Conservation (phyloP, 2,113 vertebrate species). For the Corapipo altera region DNA sequence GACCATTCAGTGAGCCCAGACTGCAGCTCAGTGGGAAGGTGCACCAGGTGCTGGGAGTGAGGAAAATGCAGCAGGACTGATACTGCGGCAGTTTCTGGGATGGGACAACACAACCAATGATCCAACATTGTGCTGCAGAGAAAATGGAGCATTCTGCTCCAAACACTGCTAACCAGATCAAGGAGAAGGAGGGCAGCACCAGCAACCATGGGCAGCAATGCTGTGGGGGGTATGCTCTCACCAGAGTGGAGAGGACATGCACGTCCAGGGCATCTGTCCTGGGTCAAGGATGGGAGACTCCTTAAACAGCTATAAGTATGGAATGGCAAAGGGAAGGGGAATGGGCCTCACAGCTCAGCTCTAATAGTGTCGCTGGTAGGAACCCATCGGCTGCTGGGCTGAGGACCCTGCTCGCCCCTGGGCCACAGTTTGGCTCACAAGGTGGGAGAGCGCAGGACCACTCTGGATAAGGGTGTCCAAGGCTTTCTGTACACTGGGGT, state of each 20-base stretch:
- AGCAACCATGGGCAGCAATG: constrained; percentile 34
- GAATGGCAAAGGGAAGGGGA: constrained; percentile 40
- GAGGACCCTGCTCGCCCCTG: constrained; percentile 70
- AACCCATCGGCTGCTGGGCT: constrained; percentile 77
- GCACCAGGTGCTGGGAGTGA: not conserved
- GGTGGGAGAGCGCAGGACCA: constrained; percentile 89
- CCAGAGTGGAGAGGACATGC: constrained; percentile 46
- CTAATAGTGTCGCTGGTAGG: constrained; percentile 93
- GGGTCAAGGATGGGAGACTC: not conserved
- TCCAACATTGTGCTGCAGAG: not conserved
- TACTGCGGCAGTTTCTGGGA: not conserved
- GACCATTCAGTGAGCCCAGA: not conserved
- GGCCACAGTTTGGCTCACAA: constrained; percentile 81
- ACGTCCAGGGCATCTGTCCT: not conserved
- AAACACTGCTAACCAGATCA: not conserved
- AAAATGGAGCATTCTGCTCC: not conserved
- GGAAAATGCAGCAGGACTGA: not conserved
- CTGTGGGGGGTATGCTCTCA: constrained; percentile 32
- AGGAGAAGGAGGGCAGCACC: constrained; percentile 7
- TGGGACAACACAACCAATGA: not conserved
- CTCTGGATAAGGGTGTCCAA: constrained; percentile 98
- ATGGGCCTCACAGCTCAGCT: not conserved
- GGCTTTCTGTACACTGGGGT: constrained; percentile 97
- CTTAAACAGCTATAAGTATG: constrained; percentile 58
- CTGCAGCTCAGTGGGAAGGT: not conserved